A percentile compares a stretch with the other conserved stretches of the same genome.
Evolutionary conservation across 2,113 vertebrate species (phyloP).

Genomic region (Elephantulus edwardii): DNA sequence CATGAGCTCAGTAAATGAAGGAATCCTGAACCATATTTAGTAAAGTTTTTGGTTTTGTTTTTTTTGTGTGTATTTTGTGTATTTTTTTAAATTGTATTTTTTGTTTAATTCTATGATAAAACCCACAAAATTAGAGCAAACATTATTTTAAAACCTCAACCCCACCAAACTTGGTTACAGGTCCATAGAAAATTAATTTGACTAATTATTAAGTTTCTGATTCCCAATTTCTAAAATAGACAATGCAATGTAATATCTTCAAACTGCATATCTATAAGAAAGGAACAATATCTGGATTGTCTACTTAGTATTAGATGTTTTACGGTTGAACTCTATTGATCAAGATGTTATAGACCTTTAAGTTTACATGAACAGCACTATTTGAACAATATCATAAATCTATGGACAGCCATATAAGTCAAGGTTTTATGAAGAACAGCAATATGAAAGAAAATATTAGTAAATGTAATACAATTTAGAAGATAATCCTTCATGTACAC

Average conservation of each 20-base stretch:
- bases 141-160: neutral
- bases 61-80: no score
- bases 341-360: neutral
- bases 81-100: neutral
- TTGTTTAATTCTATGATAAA: neutral
- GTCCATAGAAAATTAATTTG: neutral
- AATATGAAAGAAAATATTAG: neutral
- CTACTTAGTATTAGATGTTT: neutral
- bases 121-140: neutral
- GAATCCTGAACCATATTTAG: no score
- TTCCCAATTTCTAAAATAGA: neutral
- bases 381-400: neutral
- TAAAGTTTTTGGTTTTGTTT: no score
- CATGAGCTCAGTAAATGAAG: no score
- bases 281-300: neutral
- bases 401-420: neutral
- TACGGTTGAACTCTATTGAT: neutral
- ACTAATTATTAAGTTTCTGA: neutral
- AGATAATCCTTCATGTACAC: neutral
- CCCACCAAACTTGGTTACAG: neutral
- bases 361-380: neutral
- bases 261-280: neutral
- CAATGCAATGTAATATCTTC: neutral
- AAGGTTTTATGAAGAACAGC: neutral
- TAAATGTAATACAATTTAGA: conserved; percentile 15